These are phyloP conservation scores for Schlechtendalia chinensis DNA, from an alignment of 1,140 invertebrate species.

Conservation along the genomic window DNA sequence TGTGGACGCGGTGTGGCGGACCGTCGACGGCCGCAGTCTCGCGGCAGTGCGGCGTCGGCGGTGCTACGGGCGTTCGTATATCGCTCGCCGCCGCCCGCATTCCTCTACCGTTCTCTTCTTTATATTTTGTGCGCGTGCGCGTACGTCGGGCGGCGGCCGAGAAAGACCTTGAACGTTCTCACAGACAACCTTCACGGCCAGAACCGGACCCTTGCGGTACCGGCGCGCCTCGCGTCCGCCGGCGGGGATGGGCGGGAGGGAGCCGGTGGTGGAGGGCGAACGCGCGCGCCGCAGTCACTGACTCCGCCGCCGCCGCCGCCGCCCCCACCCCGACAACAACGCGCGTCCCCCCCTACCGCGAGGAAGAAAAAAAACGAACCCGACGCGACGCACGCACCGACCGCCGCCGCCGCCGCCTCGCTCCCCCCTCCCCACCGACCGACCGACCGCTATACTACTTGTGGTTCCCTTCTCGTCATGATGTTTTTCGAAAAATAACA, in stretches of 20 bases:
- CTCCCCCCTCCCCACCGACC: too few relatives aligned
- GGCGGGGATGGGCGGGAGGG: too few relatives aligned
- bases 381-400: neutral
- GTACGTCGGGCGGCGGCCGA: neutral
- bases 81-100: constrained; percentile 29
- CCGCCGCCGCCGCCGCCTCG: too few relatives aligned
- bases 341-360: neutral
- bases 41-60: too few relatives aligned
- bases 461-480: too few relatives aligned
- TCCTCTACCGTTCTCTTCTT: neutral
- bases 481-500: too few relatives aligned
- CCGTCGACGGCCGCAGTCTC: neutral
- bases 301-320: constrained; percentile 4
- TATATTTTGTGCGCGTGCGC: too few relatives aligned
- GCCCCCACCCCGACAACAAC: neutral
- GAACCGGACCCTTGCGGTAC: constrained; percentile 48
- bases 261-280: neutral
- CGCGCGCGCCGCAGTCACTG: constrained; percentile 34
- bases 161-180: constrained; percentile 43
- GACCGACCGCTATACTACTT: too few relatives aligned
- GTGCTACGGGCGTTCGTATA: too few relatives aligned
- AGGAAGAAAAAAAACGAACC: neutral
- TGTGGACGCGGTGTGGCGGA: too few relatives aligned
- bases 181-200: constrained; percentile 44
- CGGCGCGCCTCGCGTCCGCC: neutral